Evolutionary conservation across 2,888 invertebrate species (phyloP).

Genomic region (Noctua comes): DNA sequence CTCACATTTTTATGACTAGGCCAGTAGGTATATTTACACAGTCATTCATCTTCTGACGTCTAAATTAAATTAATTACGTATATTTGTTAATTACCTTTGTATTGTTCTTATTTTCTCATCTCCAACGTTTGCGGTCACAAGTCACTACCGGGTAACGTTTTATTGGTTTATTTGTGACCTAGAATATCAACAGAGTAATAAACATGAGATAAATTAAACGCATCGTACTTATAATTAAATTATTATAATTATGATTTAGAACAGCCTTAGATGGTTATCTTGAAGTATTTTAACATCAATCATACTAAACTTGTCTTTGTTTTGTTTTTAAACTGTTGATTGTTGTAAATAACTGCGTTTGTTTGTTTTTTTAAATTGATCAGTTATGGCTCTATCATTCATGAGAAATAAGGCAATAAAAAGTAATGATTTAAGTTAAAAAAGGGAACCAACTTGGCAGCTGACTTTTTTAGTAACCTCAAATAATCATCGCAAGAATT

Average conservation of each 20-base stretch:
- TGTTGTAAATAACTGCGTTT: background rate
- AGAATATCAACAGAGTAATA: slow-evolving; percentile 25
- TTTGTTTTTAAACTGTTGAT: background rate
- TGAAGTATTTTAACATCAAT: slow-evolving; percentile 22
- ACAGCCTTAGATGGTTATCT: slow-evolving; percentile 28
- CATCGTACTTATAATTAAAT: slow-evolving; percentile 33
- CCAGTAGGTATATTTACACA: slow-evolving; percentile 28
- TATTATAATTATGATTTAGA: slow-evolving; percentile 41
- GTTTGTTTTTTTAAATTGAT: background rate
- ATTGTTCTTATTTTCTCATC: slow-evolving; percentile 56
- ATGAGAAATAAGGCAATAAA: too few species aligned
- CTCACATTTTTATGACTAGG: background rate
- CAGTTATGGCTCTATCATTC: background rate
- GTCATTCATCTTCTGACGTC: slow-evolving; percentile 14
- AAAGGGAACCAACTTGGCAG: background rate
- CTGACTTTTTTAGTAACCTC: background rate
- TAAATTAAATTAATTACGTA: slow-evolving; percentile 43
- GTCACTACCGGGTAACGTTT: slow-evolving; percentile 59
- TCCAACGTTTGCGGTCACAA: slow-evolving; percentile 46
- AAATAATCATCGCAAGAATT: background rate
- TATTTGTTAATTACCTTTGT: slow-evolving; percentile 23
- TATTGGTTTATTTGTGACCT: slow-evolving; percentile 43
- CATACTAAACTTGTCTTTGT: background rate
- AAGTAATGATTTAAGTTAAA: background rate
- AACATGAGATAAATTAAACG: slow-evolving; percentile 23